Evolutionary conservation across 2,888 invertebrate genomes (phyloP), one percentile per base, ranked within the genome.

Genomic region (Scaptomyza flava): DNA sequence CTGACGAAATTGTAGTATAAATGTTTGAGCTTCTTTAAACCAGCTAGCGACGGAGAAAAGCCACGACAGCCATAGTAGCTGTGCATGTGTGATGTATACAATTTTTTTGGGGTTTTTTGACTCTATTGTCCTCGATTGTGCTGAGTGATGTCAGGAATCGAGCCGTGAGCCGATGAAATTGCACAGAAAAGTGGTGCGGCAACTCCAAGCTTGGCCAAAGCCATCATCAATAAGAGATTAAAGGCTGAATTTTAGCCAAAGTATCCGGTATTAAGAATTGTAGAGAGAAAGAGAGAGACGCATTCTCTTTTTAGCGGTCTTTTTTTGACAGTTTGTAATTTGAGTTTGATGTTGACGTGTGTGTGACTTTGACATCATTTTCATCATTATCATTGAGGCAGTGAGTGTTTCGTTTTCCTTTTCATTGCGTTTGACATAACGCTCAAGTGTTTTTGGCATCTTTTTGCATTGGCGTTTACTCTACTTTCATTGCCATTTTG

Each of bases 351-450:
- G 45, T 50, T 51, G 52, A 65, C 34, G 34, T 30, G 34, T 47
- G 59, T 47, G 30, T 42, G 62, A 27, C 46, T 51, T 51, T 30
- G 53, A 46, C 60, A 42, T 48, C 45, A 50, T 17, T 67, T 42
- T 59, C 47, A 45, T 12, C 27, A n/a, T 51, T 27, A 11, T 51
- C 38, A 43, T 50, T 58, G 33, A n/a, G n/a, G 17, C 41, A 34
- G 38, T 38, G 20, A 20, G 56, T 56, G 51, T 72, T 48, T 50
- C 68, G 81, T 59, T 77, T 65, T 72, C 58, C 72, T 58, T 80
- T 74, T 70, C 68, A 77, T 60, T 84, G 60, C 75, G 57, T 79
- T 67, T 84, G 85, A 69, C 82, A 80, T 79, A 79, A 72, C 71
- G 48, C 70, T 46, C 60, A 63, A 70, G 70, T 74, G 60, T 63